Conservation (phyloP, 2,888 invertebrate genomes). For the Cyclophora punctaria region DNA sequence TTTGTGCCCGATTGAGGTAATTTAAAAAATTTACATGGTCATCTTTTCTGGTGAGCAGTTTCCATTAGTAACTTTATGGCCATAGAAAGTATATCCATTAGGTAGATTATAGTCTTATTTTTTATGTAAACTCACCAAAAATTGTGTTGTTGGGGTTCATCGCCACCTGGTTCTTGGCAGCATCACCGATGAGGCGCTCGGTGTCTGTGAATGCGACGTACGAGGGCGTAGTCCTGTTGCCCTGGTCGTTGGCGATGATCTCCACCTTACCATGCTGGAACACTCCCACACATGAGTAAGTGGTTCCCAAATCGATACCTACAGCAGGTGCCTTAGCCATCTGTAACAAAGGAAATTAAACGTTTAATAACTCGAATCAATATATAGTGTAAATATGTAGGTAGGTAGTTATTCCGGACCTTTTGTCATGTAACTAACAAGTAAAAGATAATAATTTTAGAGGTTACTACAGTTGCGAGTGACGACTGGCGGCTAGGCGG, state of each 20-base stretch:
- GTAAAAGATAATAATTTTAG: not conserved
- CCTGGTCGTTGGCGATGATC: slow-evolving; percentile 93
- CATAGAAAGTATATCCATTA: no score
- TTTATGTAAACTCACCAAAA: slow-evolving; percentile 79
- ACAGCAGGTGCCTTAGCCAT: slow-evolving; percentile 88
- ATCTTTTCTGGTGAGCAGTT: no score
- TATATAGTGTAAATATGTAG: no score
- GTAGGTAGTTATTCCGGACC: no score
- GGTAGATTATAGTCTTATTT: no score
- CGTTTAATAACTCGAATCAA: slow-evolving; percentile 1
- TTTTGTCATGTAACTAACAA: not conserved
- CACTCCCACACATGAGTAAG: slow-evolving; percentile 95
- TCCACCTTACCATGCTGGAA: slow-evolving; percentile 94
- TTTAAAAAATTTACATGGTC: no score
- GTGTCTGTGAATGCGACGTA: slow-evolving; percentile 91
- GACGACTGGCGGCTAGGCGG: no score
- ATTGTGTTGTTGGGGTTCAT: slow-evolving; percentile 93
- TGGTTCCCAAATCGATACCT: slow-evolving; percentile 97
- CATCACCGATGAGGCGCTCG: slow-evolving; percentile 88
- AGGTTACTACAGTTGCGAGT: no score
- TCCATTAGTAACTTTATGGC: no score
- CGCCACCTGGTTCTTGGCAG: slow-evolving; percentile 88
- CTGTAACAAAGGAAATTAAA: slow-evolving; percentile 42
- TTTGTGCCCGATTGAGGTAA: no score
- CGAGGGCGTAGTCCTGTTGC: slow-evolving; percentile 90